phyloP scores from a whole-genome alignment of 1,140 invertebrate genomes.

The Zaprionus taronus region DNA sequence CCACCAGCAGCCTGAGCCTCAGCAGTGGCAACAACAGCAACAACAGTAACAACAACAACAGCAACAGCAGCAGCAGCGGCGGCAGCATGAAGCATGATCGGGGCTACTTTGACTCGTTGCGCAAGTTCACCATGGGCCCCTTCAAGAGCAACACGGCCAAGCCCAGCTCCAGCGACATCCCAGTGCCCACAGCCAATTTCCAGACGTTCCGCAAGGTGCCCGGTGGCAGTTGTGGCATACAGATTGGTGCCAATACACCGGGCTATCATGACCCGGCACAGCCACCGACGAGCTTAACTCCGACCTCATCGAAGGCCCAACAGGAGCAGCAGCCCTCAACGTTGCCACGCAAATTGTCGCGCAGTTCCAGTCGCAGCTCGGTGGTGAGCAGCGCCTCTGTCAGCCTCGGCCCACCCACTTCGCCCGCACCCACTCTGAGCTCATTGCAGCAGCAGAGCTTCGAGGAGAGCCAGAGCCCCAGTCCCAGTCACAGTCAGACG shows the following conservation, averaged over 20 bases:
- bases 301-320: not conserved
- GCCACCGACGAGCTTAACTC: slow-evolving; percentile 48
- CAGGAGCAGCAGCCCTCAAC: slow-evolving; percentile 8
- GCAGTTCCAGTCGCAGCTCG: slow-evolving; percentile 70
- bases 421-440: slow-evolving; percentile 70
- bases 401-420: slow-evolving; percentile 65
- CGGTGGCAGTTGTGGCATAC: slow-evolving; percentile 79
- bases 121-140: slow-evolving; percentile 86
- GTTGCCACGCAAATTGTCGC: slow-evolving; percentile 55
- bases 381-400: slow-evolving; percentile 52
- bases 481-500: slow-evolving; percentile 51
- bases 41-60: slow-evolving; percentile 35
- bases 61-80: slow-evolving; percentile 37
- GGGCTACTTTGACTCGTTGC: slow-evolving; percentile 87
- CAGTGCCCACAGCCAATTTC: slow-evolving; percentile 91
- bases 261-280: slow-evolving; percentile 73
- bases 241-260: slow-evolving; percentile 81
- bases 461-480: slow-evolving; percentile 64
- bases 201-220: slow-evolving; percentile 89
- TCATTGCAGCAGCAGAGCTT: slow-evolving; percentile 66
- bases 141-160: slow-evolving; percentile 85
- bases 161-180: slow-evolving; percentile 86
- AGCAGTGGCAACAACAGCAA: slow-evolving; percentile 33
- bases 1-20: slow-evolving; percentile 48
- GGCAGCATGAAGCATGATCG: slow-evolving; percentile 66